phyloP scores from a whole-genome alignment of 1,140 invertebrate species.

The Bombus vancouverensis region DNA sequence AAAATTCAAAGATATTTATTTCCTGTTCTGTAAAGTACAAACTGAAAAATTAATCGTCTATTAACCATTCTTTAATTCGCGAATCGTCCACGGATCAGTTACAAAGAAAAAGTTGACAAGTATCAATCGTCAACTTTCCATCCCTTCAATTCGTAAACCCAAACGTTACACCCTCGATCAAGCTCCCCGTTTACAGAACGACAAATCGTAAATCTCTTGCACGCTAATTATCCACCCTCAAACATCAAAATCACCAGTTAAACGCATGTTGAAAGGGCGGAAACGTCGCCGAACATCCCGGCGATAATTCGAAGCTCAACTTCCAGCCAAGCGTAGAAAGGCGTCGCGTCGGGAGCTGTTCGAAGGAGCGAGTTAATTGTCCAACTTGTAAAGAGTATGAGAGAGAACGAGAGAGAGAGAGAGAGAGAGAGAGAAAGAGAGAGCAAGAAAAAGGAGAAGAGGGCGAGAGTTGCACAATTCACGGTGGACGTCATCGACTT shows the following conservation, averaged over 20 bases:
- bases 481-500: conserved; percentile 35
- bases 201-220: neutral
- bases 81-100: neutral
- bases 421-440: neutral
- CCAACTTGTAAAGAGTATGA: neutral
- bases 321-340: neutral
- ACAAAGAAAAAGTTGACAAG: neutral
- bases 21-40: too few relatives aligned
- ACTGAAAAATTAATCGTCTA: too few relatives aligned
- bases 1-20: neutral
- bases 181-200: neutral
- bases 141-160: neutral
- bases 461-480: neutral
- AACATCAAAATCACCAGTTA: neutral
- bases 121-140: too few relatives aligned
- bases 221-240: neutral
- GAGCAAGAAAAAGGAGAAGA: too few relatives aligned
- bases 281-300: neutral
- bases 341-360: neutral
- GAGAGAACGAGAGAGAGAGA: neutral
- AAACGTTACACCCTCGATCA: neutral
- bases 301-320: neutral
- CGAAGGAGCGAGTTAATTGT: conserved; percentile 19
- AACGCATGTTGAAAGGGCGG: neutral
- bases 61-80: too few relatives aligned